Base-by-base conservation (phyloP, 1,140 invertebrate genomes). In the Tetramorium alpestre region DNA sequence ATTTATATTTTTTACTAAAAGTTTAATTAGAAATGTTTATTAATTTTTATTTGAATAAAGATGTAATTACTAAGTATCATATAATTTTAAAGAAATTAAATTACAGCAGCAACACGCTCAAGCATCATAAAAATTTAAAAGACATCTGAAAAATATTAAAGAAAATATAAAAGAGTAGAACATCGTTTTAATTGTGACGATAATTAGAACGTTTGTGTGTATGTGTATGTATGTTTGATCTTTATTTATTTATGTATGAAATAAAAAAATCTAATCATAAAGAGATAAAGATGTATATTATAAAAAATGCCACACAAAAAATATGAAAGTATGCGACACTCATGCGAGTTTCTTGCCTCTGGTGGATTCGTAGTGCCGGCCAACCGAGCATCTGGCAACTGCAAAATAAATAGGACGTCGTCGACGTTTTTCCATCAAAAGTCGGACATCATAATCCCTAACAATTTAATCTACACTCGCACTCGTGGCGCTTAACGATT, bases 281-380 rank as follows among this genome's bases (percentile, higher is more conserved):
- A 54, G 33, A 33, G 33, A 22, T 22, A 22, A 22, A 33, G 11
- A 38, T 13, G 38, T 69, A 44, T 62, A 38, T 64, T 44, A 28
- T 33, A 0, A 38, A 64, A 49, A 56, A 38, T 56, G 16, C 25
- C 44, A 85, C 47, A 85, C 33, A 13, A 62, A 65, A 58, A n/a
- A 82, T 51, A 85, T 65, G 16, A 67, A 85, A 65, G 41, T 78
- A 65, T 44, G 58, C 38, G 73, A 65, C 60, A 77, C 10, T 65
- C 73, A 85, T 64, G 49, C 75, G 47, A 78, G 16, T 54, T 65
- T 44, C 87, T 88, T 88, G 87, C 87, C 85, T 88, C 67, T 87
- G 41, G 56, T 78, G 18, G 49, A 73, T 62, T 72, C 33, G 13
- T 58, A 72, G 47, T 70, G 33, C 47, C 73, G 76, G 64, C 54